Base-by-base conservation (phyloP, 2,888 invertebrate species). In the Dolomedes plantarius region DNA sequence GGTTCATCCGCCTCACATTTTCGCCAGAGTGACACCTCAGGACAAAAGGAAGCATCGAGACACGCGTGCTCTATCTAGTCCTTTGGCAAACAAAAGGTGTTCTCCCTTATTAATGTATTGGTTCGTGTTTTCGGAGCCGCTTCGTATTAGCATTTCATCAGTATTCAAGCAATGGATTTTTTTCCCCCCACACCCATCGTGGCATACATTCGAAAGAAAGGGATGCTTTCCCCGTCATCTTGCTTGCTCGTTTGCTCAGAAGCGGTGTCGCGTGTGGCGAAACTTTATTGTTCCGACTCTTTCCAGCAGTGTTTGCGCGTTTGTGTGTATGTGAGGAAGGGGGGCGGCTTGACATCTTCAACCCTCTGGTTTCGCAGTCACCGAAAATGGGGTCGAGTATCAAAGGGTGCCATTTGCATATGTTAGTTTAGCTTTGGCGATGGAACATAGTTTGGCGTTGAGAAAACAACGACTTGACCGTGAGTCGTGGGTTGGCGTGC, bases 371-470 rank as follows among this genome's bases (percentile, higher is more conserved):
- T 23, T 19, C 23, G 56, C 56, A 46, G 16, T 16, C 2, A 2
- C 5, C 9, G 2, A 56, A 46, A 46, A 56, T 56, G 56, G 23
- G 56, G 56, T 56, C 56, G 23, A 23, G 16, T 2, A 56, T 5
- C 56, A 56, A 23, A 23, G 56, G 23, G 23, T 23, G 23, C 9
- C 46, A 56, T 56, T 56, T 56, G 23, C 19, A 56, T 56, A 23
- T 5, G 23, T 23, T 1, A 23, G 23, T 19, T 23, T 56, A 23
- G 5, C 6, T 36, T 5, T 9, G 36, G 36, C n/a, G 9, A 36
- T 36, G 56, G 56, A 23, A 56, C 23, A 56, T 56, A 56, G 6
- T 56, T 56, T 56, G 56, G 56, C 56, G 56, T 56, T 23, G 11
- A 56, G 23, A 56, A 56, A 56, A 56, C 56, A 56, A 5, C 6